Conservation (phyloP, 2,888 invertebrate species). For the Brenthis ino region DNA sequence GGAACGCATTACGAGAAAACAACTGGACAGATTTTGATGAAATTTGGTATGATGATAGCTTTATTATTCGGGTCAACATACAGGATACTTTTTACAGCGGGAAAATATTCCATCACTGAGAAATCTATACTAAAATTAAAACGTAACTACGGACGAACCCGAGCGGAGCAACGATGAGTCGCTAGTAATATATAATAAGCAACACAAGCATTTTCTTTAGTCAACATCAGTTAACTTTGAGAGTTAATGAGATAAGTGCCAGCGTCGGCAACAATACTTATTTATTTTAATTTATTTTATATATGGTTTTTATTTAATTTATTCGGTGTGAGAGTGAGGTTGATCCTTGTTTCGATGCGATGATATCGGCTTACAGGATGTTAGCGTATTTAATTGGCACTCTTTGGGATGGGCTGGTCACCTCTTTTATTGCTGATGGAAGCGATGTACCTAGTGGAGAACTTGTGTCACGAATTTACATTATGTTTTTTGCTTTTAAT, state of each 20-base stretch:
- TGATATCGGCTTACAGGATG: constrained; percentile 79
- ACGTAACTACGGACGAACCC: too few species aligned
- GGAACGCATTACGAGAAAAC: too few species aligned
- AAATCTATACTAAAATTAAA: too few species aligned
- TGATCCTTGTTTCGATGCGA: constrained; percentile 79
- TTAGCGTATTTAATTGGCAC: constrained; percentile 80
- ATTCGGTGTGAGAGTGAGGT: constrained; percentile 75
- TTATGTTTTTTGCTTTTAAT: constrained; percentile 44
- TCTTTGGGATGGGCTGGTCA: constrained; percentile 60
- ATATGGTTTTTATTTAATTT: constrained; percentile 78
- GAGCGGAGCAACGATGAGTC: background rate
- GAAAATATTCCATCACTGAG: too few species aligned
- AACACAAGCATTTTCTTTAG: background rate
- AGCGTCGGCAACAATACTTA: constrained; percentile 53
- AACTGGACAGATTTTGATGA: too few species aligned
- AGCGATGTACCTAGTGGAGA: constrained; percentile 43
- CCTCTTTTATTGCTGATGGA: constrained; percentile 66
- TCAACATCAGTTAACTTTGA: constrained; percentile 3
- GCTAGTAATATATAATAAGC: background rate
- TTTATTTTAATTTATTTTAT: constrained; percentile 79
- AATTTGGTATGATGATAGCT: too few species aligned
- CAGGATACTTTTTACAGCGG: too few species aligned
- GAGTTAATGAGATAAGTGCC: constrained; percentile 57
- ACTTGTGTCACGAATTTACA: constrained; percentile 39
- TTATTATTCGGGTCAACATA: too few species aligned